Percentiles rank a stretch among this genome's conserved stretches.
Conservation (phyloP, 2,888 invertebrate species). For the Brachyptera risi region DNA sequence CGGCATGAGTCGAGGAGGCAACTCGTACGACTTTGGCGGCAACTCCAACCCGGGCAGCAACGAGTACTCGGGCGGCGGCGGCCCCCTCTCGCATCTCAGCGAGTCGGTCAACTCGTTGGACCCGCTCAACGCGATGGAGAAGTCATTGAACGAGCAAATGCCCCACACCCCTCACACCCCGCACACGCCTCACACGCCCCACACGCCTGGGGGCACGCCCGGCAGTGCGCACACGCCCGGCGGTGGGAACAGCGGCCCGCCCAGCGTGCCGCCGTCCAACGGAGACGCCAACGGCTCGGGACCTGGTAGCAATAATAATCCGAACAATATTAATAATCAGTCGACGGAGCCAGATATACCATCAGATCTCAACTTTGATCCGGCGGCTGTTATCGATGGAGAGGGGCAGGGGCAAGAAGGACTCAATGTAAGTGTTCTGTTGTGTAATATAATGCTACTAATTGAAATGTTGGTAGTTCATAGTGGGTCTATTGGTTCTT, state of each 20-base stretch:
- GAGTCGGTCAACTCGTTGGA: slow-evolving; percentile 87
- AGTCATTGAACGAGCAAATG: slow-evolving; percentile 84
- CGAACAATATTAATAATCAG: slow-evolving; percentile 40
- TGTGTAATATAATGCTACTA: too few species aligned
- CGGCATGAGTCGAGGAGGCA: slow-evolving; percentile 35
- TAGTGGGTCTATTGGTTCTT: too few species aligned
- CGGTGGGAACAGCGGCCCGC: slow-evolving; percentile 62
- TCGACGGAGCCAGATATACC: slow-evolving; percentile 69
- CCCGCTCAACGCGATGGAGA: slow-evolving; percentile 90
- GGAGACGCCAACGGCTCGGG: slow-evolving; percentile 37
- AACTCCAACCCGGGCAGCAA: slow-evolving; percentile 49
- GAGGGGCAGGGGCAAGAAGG: slow-evolving; percentile 83
- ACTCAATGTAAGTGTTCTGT: slow-evolving; percentile 81
- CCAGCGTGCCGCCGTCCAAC: slow-evolving; percentile 68
- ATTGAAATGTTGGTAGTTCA: too few species aligned
- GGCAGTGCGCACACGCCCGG: slow-evolving; percentile 64
- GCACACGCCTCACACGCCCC: slow-evolving; percentile 73
- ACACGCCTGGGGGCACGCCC: slow-evolving; percentile 62
- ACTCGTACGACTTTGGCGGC: slow-evolving; percentile 39
- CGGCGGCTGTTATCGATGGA: slow-evolving; percentile 87
- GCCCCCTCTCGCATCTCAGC: slow-evolving; percentile 75
- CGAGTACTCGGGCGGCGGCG: slow-evolving; percentile 62
- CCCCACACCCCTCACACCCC: slow-evolving; percentile 81
- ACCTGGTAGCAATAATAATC: slow-evolving; percentile 40
- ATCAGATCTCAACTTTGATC: slow-evolving; percentile 88